Conservation (phyloP, 2,797 vertebrate genomes). For the Cuniculus paca region DNA sequence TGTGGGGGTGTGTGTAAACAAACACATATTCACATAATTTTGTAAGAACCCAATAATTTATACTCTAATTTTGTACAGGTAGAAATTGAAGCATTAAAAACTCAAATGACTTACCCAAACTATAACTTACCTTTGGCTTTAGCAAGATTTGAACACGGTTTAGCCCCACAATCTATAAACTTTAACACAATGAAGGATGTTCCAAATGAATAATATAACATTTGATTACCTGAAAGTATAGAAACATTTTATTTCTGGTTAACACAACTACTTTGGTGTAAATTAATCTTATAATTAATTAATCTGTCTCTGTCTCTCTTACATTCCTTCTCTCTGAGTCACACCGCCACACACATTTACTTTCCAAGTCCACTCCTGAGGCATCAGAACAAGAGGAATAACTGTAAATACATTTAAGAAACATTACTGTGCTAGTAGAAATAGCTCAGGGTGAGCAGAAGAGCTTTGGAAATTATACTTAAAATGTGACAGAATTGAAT, state of each 20-base stretch:
- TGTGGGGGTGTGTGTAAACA: background rate
- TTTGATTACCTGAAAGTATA: background rate
- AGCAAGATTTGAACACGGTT: background rate
- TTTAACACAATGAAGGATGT: background rate
- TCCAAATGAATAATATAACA: background rate
- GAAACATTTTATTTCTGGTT: background rate
- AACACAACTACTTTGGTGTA: background rate
- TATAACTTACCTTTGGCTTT: background rate
- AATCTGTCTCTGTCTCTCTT: background rate
- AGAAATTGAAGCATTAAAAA: background rate
- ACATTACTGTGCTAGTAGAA: background rate
- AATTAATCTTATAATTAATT: background rate
- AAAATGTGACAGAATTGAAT: background rate
- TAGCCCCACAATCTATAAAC: background rate
- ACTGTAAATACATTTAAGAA: background rate
- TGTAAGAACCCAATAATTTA: background rate
- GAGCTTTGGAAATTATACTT: background rate
- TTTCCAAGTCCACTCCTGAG: background rate
- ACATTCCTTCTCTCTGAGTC: background rate
- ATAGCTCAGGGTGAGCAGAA: rapidly evolving
- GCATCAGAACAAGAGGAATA: background rate
- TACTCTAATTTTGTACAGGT: background rate
- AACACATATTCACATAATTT: background rate
- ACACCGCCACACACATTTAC: background rate
- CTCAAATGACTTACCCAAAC: background rate